Evolutionary conservation across 2,888 invertebrate species (phyloP), one percentile per base, ranked within the genome.

Genomic region (Congeria kusceri): DNA sequence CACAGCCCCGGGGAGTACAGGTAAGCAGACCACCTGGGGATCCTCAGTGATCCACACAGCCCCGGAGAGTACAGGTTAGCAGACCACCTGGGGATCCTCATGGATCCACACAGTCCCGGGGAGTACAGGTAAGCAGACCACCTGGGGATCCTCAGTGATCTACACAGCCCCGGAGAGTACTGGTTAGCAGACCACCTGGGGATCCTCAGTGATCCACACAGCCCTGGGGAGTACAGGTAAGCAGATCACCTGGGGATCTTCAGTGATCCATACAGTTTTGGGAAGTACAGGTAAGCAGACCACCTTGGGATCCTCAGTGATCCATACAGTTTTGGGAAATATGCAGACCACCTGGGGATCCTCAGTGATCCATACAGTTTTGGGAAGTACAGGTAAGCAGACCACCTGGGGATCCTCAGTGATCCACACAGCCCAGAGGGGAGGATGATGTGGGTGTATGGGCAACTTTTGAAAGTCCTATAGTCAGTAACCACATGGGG

Each of bases 1-100:
- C 93, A 93, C 76, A 89, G 89, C 76, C 91, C 92, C 15, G 89
- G 90, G 13, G 86, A 91, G 64, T 92, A 85, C 87, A 92, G 92
- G 92, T 92, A 92, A 74, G 87, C 89, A 20, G 90, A 89, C 39
- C 88, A 89, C 70, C 73, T 90, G 61, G 88, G 90, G 67, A 72
- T 93, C 13, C 65, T 90, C 18, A 89, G 86, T 68, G 93, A 93
- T 75, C 84, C 88, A 18, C 93, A 93, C 76, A 89, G 89, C 76
- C 90, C 92, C 15, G 89, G 90, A 15, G 86, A 91, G 64, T 92
- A 85, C 87, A 92, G 92, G 92, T 92, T 75, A 84, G 46, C 89
- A 20, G 90, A 89, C 39, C 88, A 89, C 70, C 73, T 90, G 61
- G 88, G 90, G 67, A 72, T 93, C 13, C 65, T 90, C 18, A 89